Base-by-base conservation (phyloP, 2,888 invertebrate species). In the Drosophila prolongata region DNA sequence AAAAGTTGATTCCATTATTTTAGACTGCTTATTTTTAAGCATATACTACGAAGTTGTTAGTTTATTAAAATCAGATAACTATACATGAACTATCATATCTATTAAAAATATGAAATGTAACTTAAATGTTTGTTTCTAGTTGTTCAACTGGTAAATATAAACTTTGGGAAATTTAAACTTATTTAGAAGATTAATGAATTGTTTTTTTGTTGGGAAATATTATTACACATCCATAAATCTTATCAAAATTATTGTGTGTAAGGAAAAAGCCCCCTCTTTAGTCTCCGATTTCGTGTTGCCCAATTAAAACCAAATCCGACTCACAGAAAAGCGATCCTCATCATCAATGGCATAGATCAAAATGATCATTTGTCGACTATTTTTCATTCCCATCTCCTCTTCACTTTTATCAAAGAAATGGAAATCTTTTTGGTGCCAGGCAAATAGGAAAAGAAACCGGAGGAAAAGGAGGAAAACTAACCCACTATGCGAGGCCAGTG, bases 401-500 rank as follows among this genome's bases (percentile, higher is more conserved):
- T 16, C 10, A 34, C 8, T 10, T 19, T 10, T 10, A 14, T 10
- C 14, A 27, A n/a, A 24, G 24, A 44, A 44, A 27, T 30, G n/a
- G 30, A 8, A 14, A 37, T n/a, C 24, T 24, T 53, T n/a, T 14
- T 14, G 6, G 27, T 6, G 10, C 16, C 6, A n/a, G 14, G 14
- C 3, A 13, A 13, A 27, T 10, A 14, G 4, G 14, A n/a, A 14
- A 13, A 10, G 46, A 10, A 46, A 46, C 19, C 27, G 3, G 13
- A 14, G 27, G 24, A n/a, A 27, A 27, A 35, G 42, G n/a, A n/a
- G 10, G 52, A 19, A 66, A 66, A 66, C 66, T 65, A 65, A 66
- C 53, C 65, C 65, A 65, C 43, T 64, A 65, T 53, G 65, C 34
- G 66, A 44, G 65, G 24, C 54, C 9, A 27, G 75, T 84, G 75